Percentiles rank a stretch among this genome's conserved stretches.
These are phyloP conservation scores for Hippocampus abdominalis DNA, from an alignment of 2,113 vertebrate species.

Conservation along the genomic window DNA sequence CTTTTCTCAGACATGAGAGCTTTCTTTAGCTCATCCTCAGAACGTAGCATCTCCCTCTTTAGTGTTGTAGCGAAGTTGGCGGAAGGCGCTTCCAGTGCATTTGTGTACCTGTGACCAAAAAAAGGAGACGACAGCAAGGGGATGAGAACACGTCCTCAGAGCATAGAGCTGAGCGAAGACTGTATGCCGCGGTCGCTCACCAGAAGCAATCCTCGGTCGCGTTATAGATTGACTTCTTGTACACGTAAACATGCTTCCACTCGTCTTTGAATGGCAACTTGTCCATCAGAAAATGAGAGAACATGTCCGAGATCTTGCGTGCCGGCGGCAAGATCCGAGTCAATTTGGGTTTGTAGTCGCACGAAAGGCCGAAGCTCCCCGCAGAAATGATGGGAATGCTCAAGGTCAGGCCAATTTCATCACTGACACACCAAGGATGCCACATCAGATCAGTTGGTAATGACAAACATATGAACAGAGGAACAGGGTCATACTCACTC, in stretches of 20 bases:
- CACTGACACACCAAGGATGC: constrained; percentile 44
- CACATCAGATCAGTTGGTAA: neutral
- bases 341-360: constrained; percentile 85
- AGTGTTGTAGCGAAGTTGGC: constrained; percentile 67
- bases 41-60: constrained; percentile 72
- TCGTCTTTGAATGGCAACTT: constrained; percentile 61
- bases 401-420: constrained; percentile 76
- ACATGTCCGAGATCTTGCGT: constrained; percentile 82
- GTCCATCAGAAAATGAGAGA: constrained; percentile 75
- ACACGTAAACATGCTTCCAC: constrained; percentile 83
- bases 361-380: constrained; percentile 93
- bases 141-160: too few species aligned
- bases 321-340: constrained; percentile 88
- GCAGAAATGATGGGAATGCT: constrained; percentile 88
- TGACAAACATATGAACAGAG: neutral
- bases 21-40: constrained; percentile 31
- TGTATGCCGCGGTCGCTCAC: constrained; percentile 65
- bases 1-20: constrained; percentile 47
- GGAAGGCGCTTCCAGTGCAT: constrained; percentile 82
- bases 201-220: constrained; percentile 84
- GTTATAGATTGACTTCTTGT: constrained; percentile 68
- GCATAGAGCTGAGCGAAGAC: too few species aligned
- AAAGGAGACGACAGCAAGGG: neutral
- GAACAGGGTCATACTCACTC: constrained; percentile 79
- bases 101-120: constrained; percentile 83